Percentiles rank a stretch among this genome's conserved stretches.
Conservation (phyloP, 1,140 invertebrate species). For the Tetragnatha versicolor region DNA sequence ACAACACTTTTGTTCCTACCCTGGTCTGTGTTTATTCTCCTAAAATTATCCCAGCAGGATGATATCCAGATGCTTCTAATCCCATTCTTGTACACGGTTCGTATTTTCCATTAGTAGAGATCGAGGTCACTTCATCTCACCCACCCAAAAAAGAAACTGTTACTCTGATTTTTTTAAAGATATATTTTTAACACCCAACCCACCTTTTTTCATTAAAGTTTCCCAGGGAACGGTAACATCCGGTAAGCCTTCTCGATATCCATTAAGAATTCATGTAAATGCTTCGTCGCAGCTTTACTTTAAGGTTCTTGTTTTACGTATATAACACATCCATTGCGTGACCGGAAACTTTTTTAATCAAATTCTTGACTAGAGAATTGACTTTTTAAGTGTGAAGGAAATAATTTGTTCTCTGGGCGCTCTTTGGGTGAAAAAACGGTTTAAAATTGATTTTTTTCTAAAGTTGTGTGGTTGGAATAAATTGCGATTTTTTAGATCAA, state of each 20-base stretch:
- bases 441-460: too few relatives aligned
- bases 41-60: too few relatives aligned
- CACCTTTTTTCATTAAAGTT: not conserved
- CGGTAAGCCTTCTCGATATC: conserved; percentile 8
- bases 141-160: not conserved
- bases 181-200: not conserved
- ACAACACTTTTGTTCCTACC: too few relatives aligned
- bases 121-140: not conserved
- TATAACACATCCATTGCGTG: not conserved
- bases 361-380: conserved; percentile 13
- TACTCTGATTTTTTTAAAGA: not conserved
- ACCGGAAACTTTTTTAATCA: conserved; percentile 5
- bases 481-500: too few relatives aligned
- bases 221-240: conserved; percentile 8
- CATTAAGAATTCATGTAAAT: conserved; percentile 7
- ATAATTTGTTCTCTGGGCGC: too few relatives aligned
- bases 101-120: not conserved
- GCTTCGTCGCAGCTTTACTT: not conserved
- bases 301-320: not conserved
- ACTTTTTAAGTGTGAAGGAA: too few relatives aligned
- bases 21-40: too few relatives aligned
- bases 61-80: not conserved
- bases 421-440: too few relatives aligned
- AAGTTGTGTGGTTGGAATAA: too few relatives aligned
- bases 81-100: not conserved